These are phyloP conservation scores for Channa argus DNA, from an alignment of 2,113 vertebrate genomes.

Conservation along the genomic window DNA sequence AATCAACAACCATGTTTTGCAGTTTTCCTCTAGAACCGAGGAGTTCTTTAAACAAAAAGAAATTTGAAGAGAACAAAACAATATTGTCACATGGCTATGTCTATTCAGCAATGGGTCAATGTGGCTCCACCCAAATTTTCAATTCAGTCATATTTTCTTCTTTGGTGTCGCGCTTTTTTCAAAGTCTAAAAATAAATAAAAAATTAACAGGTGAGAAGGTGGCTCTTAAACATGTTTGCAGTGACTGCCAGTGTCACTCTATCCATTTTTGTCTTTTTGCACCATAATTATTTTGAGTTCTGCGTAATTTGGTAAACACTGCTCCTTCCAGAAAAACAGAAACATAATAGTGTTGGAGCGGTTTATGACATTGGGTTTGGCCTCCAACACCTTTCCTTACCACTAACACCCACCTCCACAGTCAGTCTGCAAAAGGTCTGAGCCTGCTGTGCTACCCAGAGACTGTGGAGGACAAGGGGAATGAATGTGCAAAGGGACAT, in stretches of 20 bases:
- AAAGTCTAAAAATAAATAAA: slow-evolving; percentile 16
- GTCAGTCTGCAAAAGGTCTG: slow-evolving; percentile 10
- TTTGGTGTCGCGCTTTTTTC: neutral
- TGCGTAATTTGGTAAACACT: slow-evolving; percentile 72
- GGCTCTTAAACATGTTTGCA: slow-evolving; percentile 22
- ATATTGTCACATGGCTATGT: neutral
- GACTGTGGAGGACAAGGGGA: slow-evolving; percentile 4
- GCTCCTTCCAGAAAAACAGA: slow-evolving; percentile 57
- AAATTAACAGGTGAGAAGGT: slow-evolving; percentile 1
- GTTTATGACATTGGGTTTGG: slow-evolving; percentile 65
- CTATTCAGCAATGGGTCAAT: neutral
- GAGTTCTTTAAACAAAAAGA: neutral
- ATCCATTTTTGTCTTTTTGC: slow-evolving; percentile 50
- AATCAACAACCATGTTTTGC: neutral
- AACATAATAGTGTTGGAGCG: slow-evolving; percentile 54
- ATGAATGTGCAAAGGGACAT: neutral
- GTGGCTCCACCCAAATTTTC: neutral
- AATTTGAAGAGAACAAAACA: neutral
- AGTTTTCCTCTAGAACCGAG: neutral
- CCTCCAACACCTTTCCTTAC: slow-evolving; percentile 61
- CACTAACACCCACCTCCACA: slow-evolving; percentile 56
- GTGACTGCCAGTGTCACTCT: slow-evolving; percentile 12
- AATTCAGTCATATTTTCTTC: neutral
- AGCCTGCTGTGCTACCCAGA: slow-evolving; percentile 26
- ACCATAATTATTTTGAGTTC: slow-evolving; percentile 68